These are phyloP conservation scores for Pecten maximus DNA, from an alignment of 2,888 invertebrate species.

Conservation along the genomic window DNA sequence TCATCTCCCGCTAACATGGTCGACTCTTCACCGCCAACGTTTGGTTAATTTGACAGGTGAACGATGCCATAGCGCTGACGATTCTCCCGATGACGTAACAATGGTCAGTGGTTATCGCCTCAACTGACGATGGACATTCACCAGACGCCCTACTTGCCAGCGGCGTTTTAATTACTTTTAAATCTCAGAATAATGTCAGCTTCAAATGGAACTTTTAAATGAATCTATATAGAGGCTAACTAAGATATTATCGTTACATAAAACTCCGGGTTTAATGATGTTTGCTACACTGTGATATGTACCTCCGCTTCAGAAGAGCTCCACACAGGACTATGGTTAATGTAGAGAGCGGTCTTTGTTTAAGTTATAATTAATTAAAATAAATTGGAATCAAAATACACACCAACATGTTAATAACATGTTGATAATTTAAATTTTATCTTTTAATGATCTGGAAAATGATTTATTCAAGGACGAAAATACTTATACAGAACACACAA, in stretches of 20 bases:
- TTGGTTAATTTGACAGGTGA: background rate
- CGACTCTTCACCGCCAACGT: background rate
- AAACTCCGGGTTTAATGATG: too few species aligned
- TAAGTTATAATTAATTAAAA: too few species aligned
- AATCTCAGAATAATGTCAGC: background rate
- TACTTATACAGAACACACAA: too few species aligned
- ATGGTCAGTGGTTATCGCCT: background rate
- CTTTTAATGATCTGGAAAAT: background rate
- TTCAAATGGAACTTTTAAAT: too few species aligned
- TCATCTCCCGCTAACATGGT: background rate
- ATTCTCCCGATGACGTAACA: background rate
- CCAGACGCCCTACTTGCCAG: background rate
- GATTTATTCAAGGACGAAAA: background rate
- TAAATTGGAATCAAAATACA: too few species aligned
- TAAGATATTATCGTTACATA: too few species aligned
- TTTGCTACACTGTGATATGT: background rate
- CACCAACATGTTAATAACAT: too few species aligned
- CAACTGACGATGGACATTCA: background rate
- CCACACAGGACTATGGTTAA: background rate
- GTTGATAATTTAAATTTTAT: too few species aligned
- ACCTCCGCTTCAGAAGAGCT: background rate
- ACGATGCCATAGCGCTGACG: background rate
- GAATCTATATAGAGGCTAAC: too few species aligned
- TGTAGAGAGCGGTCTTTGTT: too few species aligned
- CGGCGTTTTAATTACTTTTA: background rate